Conservation (phyloP, 2,888 invertebrate species). For the Lasioglossum zephyrum region DNA sequence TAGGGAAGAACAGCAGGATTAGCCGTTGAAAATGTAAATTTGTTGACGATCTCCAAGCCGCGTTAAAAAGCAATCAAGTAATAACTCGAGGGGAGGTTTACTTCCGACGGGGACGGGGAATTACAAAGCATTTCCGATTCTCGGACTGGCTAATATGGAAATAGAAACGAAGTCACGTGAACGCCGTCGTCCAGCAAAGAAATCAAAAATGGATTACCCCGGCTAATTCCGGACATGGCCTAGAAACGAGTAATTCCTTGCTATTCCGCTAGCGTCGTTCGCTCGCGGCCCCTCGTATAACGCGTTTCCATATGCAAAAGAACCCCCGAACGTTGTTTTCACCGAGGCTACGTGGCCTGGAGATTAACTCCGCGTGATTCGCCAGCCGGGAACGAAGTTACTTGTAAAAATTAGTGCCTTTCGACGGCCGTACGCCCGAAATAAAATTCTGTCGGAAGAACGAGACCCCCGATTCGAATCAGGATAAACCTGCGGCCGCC, state of each 20-base stretch:
- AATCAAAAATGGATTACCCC: conserved; percentile 6
- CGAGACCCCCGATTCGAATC: neutral
- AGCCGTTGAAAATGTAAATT: neutral
- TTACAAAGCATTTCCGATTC: neutral
- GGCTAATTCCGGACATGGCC: conserved; percentile 24
- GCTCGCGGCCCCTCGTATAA: conserved; percentile 10
- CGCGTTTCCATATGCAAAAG: conserved; percentile 34
- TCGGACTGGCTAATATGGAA: neutral
- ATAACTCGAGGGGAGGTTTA: neutral
- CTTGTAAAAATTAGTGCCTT: conserved; percentile 37
- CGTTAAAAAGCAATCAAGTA: neutral
- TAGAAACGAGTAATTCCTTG: conserved; percentile 21
- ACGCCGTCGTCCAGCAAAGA: conserved; percentile 2
- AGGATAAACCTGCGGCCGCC: neutral
- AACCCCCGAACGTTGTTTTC: conserved; percentile 16
- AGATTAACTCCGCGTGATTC: conserved; percentile 21
- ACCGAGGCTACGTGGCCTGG: conserved; percentile 14
- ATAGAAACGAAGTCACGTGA: neutral
- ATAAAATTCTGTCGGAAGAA: neutral
- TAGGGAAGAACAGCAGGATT: neutral
- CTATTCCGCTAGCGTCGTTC: conserved; percentile 26
- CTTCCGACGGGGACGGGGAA: neutral
- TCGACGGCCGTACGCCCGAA: conserved; percentile 6
- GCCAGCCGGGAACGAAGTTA: conserved; percentile 42
- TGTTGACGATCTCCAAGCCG: neutral